Conservation (phyloP, 1,140 invertebrate species). For the Pygmarrhopalites habei region DNA sequence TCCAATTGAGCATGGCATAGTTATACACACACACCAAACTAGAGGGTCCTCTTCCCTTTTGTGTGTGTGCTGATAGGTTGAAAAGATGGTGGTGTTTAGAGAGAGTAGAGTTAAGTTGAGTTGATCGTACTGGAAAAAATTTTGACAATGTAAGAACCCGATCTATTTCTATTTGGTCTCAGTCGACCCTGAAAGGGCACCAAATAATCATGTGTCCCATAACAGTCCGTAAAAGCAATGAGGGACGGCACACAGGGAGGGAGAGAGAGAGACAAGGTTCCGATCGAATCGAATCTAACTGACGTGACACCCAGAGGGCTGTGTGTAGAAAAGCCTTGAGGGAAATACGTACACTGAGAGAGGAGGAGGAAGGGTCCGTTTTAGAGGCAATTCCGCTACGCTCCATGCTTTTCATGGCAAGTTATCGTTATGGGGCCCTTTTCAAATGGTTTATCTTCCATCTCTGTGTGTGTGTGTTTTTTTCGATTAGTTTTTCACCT, state of each 20-base stretch:
- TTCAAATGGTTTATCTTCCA: background rate
- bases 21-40: no score
- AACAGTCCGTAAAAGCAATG: background rate
- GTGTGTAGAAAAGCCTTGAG: background rate
- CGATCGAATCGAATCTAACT: slow-evolving; percentile 1
- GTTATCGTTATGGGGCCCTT: background rate
- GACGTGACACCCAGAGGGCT: background rate
- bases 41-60: no score
- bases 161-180: background rate
- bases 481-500: slow-evolving; percentile 2
- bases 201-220: background rate
- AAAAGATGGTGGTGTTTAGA: background rate
- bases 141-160: no score
- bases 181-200: background rate
- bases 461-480: background rate
- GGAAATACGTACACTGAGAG: background rate
- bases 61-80: no score
- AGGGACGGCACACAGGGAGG: background rate
- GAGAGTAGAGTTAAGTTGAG: no score
- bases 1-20: no score
- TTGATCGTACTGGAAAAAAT: no score
- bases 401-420: slow-evolving; percentile 3
- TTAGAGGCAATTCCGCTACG: slow-evolving; percentile 8
- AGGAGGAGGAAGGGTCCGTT: background rate
- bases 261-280: background rate